Evolutionary conservation across 2,888 invertebrate genomes (phyloP).

Genomic region (Byasa hedistus): DNA sequence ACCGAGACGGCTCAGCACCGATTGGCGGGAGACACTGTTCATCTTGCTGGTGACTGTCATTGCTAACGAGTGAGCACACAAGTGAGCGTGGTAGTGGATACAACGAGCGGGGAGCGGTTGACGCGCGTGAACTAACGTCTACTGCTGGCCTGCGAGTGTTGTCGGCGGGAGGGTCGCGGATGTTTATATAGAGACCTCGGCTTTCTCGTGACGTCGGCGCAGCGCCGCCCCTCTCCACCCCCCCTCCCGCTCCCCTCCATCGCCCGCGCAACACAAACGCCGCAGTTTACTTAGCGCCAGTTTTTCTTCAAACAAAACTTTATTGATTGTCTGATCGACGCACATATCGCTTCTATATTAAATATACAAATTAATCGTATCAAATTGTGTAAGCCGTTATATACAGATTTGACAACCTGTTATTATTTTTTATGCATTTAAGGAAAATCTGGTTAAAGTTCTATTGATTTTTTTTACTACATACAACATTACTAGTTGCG

Average conservation of each 20-base stretch:
- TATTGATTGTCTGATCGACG: conserved; percentile 49
- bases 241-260: conserved; percentile 39
- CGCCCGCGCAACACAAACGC: conserved; percentile 20
- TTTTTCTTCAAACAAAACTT: conserved; percentile 55
- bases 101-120: conserved; percentile 56
- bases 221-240: conserved; percentile 47
- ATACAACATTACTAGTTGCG: too few relatives aligned
- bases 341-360: conserved; percentile 8
- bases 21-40: conserved; percentile 77
- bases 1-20: conserved; percentile 71
- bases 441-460: too few relatives aligned
- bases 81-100: conserved; percentile 53
- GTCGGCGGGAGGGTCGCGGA: conserved; percentile 63
- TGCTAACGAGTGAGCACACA: conserved; percentile 55
- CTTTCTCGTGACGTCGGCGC: conserved; percentile 67
- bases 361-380: neutral
- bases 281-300: conserved; percentile 60
- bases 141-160: conserved; percentile 67
- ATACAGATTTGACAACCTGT: too few relatives aligned
- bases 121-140: conserved; percentile 55
- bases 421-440: too few relatives aligned
- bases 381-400: neutral
- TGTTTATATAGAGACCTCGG: conserved; percentile 75
- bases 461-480: too few relatives aligned
- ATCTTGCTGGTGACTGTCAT: conserved; percentile 79